phyloP scores from a whole-genome alignment of 2,888 invertebrate species.

The Periphyllus acericola region DNA sequence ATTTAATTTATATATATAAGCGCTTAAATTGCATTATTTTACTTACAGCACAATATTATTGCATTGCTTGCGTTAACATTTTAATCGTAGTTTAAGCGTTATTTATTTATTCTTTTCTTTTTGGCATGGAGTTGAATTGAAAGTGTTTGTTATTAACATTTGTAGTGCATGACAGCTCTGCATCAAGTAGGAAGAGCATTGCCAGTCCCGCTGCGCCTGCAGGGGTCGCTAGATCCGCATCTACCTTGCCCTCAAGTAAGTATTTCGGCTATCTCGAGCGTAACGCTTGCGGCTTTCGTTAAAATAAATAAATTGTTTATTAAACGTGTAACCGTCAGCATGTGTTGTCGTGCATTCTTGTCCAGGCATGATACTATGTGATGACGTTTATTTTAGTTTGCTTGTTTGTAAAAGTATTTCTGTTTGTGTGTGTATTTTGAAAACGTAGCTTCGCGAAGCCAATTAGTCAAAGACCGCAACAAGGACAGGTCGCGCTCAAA shows the following conservation, averaged over 20 bases:
- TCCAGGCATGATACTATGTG: slow-evolving; percentile 12
- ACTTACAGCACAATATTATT: neutral
- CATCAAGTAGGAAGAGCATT: slow-evolving; percentile 55
- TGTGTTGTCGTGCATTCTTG: slow-evolving; percentile 7
- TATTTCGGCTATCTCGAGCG: slow-evolving; percentile 47
- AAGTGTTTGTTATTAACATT: slow-evolving; percentile 59
- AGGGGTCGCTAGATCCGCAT: slow-evolving; percentile 49
- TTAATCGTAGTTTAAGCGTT: slow-evolving; percentile 31
- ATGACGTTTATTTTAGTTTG: slow-evolving; percentile 52
- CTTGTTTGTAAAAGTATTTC: slow-evolving; percentile 57
- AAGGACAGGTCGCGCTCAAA: slow-evolving; percentile 91
- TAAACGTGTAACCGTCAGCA: slow-evolving; percentile 3
- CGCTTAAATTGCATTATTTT: neutral
- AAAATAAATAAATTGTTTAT: slow-evolving; percentile 16
- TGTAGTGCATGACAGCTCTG: slow-evolving; percentile 62
- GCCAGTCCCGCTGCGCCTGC: slow-evolving; percentile 44
- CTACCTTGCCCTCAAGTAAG: slow-evolving; percentile 58
- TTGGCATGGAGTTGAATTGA: slow-evolving; percentile 54
- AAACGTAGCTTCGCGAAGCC: slow-evolving; percentile 59
- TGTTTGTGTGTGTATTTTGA: slow-evolving; percentile 59
- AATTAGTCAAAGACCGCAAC: slow-evolving; percentile 64
- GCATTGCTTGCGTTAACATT: slow-evolving; percentile 6
- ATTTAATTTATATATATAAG: neutral
- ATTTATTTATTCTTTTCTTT: slow-evolving; percentile 19
- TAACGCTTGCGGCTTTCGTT: slow-evolving; percentile 47